Evolutionary conservation across 2,888 invertebrate species (phyloP).

Genomic region (Dynastes tityus): DNA sequence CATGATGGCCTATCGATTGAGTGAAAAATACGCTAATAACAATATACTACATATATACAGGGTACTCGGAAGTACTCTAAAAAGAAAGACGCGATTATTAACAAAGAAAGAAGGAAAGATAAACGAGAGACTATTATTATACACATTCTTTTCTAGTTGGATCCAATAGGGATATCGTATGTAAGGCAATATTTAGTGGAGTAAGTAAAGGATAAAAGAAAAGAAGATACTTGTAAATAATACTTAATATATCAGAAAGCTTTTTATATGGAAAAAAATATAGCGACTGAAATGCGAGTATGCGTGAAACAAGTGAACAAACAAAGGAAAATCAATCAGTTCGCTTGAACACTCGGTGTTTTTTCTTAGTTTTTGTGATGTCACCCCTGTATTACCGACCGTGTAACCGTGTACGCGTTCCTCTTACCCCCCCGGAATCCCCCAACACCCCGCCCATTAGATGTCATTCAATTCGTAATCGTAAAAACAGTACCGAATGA

Average conservation of each 20-base stretch:
- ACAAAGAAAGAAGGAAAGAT: not conserved
- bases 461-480: constrained; percentile 24
- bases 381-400: constrained; percentile 43
- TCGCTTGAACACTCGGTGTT: constrained; percentile 56
- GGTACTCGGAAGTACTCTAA: constrained; percentile 61
- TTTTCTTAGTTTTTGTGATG: constrained; percentile 55
- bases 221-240: constrained; percentile 63
- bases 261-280: constrained; percentile 68
- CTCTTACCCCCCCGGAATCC: not conserved
- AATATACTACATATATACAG: constrained; percentile 58
- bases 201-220: constrained; percentile 52
- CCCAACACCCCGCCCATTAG: constrained; percentile 18
- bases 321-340: constrained; percentile 51
- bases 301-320: constrained; percentile 53
- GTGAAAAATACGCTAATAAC: constrained; percentile 34
- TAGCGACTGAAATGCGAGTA: constrained; percentile 54
- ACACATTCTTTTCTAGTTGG: constrained; percentile 60
- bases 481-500: not conserved
- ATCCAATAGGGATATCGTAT: constrained; percentile 56
- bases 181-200: constrained; percentile 64
- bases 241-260: constrained; percentile 65
- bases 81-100: constrained; percentile 31
- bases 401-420: not conserved
- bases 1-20: constrained; percentile 66
- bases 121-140: not conserved